Base-by-base conservation (phyloP, 2,888 invertebrate genomes). In the Neoitamus cyanurus region DNA sequence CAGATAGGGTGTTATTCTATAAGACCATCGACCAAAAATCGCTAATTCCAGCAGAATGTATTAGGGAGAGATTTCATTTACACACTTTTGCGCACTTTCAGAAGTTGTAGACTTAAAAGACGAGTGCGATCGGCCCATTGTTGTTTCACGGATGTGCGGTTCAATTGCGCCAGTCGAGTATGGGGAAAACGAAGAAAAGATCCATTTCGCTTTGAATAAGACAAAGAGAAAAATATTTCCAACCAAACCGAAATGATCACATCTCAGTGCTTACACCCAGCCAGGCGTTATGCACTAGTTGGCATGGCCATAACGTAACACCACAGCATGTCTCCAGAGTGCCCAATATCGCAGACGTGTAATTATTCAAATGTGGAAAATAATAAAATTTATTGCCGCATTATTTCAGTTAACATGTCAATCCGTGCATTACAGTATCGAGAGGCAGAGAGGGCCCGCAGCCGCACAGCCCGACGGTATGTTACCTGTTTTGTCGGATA, bases 311-410 rank as follows among this genome's bases (percentile, higher is more conserved):
- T 82, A 69, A 69, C 46, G 82, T 82, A 82, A 82, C 69, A 69
- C 82, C 82, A 36, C 82, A 42, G 58, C 68, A 28, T 82, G 69
- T 69, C 69, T 69, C 36, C 28, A n/a, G 31, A 82, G 82, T 82
- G 82, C 82, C 82, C 68, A 82, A 82, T 37, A 36, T 82, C 69
- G 42, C 34, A 82, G 82, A 68, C 68, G 28, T 20, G 36, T 82
- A 69, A 82, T 82, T 82, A 82, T 82, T 82, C 82, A 82, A 82
- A 82, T 82, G 69, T 69, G 69, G 69, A 82, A 82, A 82, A 69
- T 69, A 82, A 69, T 82, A 36, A 68, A 82, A 82, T 82, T 82
- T 82, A 82, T 82, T 82, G 69, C 82, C 31, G 82, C 69, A 82
- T 69, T 82, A 82, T 82, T 82, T 82, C 48, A 69, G 36, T 69